Conservation (phyloP, 2,888 invertebrate species). For the Ormyrus pomaceus region DNA sequence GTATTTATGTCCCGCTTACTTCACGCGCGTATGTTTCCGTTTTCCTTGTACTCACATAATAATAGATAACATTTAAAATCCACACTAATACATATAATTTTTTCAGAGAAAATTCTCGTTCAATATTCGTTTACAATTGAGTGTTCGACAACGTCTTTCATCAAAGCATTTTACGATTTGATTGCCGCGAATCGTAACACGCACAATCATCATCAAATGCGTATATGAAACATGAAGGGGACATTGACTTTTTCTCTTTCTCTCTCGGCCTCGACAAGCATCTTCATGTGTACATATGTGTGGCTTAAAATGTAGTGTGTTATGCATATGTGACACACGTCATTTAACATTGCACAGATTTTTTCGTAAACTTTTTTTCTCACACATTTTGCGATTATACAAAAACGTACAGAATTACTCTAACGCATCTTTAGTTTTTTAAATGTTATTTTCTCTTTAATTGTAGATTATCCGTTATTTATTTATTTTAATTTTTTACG, state of each 20-base stretch:
- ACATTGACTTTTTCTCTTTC: slow-evolving; percentile 36
- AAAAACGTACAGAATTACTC: slow-evolving; percentile 44
- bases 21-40: background rate
- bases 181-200: slow-evolving; percentile 52
- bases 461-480: background rate
- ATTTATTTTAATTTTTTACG: slow-evolving; percentile 18
- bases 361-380: slow-evolving; percentile 14
- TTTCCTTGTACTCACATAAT: slow-evolving; percentile 20
- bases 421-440: slow-evolving; percentile 26
- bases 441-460: background rate
- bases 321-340: slow-evolving; percentile 7
- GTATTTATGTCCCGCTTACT: slow-evolving; percentile 44
- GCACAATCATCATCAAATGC: slow-evolving; percentile 36
- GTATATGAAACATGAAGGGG: slow-evolving; percentile 11
- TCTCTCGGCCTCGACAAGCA: background rate
- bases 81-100: slow-evolving; percentile 46
- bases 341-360: slow-evolving; percentile 44
- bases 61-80: slow-evolving; percentile 43
- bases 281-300: slow-evolving; percentile 4
- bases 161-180: slow-evolving; percentile 51
- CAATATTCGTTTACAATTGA: slow-evolving; percentile 42
- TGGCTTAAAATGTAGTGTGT: slow-evolving; percentile 18
- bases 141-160: slow-evolving; percentile 18
- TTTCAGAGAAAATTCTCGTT: slow-evolving; percentile 41
- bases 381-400: slow-evolving; percentile 40